Conservation (phyloP, 2,888 invertebrate genomes). For the Smittia aterrima region DNA sequence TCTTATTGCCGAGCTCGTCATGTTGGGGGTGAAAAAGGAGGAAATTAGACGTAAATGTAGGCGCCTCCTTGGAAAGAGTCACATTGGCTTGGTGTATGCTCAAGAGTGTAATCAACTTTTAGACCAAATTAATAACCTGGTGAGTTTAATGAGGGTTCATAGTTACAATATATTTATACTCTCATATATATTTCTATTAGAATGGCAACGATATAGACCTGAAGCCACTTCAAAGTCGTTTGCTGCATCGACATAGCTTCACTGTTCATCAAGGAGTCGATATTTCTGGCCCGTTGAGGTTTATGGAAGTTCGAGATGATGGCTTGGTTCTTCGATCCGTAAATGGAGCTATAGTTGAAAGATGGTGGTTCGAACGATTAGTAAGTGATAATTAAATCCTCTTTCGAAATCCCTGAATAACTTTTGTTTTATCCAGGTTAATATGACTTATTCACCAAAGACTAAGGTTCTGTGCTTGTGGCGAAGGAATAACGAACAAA, state of each 20-base stretch:
- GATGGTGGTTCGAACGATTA: conserved; percentile 99
- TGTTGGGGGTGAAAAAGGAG: conserved; percentile 82
- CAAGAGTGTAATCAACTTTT: conserved; percentile 96
- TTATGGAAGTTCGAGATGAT: conserved; percentile 95
- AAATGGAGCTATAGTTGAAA: conserved; percentile 81
- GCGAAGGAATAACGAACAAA: conserved; percentile 91
- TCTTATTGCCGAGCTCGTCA: conserved; percentile 90
- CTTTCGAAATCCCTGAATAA: neutral
- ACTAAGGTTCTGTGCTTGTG: conserved; percentile 96
- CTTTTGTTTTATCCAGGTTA: conserved; percentile 61
- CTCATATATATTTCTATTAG: conserved; percentile 55
- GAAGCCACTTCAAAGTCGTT: conserved; percentile 91
- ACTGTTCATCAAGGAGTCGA: conserved; percentile 97
- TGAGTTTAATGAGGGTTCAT: conserved; percentile 59
- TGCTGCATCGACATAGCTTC: conserved; percentile 95
- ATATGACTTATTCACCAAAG: conserved; percentile 99
- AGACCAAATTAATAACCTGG: conserved; percentile 91
- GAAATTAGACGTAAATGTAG: conserved; percentile 84
- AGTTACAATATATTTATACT: neutral
- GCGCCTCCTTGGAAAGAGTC: conserved; percentile 93
- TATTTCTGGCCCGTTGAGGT: conserved; percentile 81
- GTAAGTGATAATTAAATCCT: conserved; percentile 16
- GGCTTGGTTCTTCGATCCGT: conserved; percentile 81
- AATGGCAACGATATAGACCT: conserved; percentile 97
- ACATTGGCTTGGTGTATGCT: conserved; percentile 95